Conservation (phyloP, 2,113 vertebrate genomes). For the Monarcha castaneiventris region DNA sequence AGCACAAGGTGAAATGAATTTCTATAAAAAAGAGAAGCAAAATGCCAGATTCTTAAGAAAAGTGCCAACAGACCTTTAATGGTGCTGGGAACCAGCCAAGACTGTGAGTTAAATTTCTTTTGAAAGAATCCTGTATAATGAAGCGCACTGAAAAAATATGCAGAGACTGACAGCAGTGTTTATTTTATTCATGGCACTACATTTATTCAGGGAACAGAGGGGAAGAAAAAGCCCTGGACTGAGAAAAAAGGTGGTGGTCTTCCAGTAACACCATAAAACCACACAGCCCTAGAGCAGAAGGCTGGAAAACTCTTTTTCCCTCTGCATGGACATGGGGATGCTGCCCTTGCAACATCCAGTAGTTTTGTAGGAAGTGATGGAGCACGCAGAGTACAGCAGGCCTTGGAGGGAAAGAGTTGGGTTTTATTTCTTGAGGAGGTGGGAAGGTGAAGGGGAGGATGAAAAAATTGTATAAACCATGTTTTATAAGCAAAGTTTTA, state of each 20-base stretch:
- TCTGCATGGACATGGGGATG: not conserved
- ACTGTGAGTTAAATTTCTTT: slow-evolving; percentile 15
- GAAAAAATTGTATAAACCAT: slow-evolving; percentile 6
- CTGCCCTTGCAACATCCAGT: not conserved
- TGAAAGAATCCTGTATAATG: slow-evolving; percentile 45
- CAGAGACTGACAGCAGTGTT: slow-evolving; percentile 51
- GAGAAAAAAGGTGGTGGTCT: not conserved
- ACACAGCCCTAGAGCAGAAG: not conserved
- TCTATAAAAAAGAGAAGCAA: slow-evolving; percentile 7
- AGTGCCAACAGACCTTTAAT: slow-evolving; percentile 32
- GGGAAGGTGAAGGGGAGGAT: not conserved
- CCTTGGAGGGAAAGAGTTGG: not conserved
- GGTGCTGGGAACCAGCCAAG: slow-evolving; percentile 46
- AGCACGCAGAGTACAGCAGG: not conserved
- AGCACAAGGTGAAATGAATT: not conserved
- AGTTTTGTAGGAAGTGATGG: not conserved
- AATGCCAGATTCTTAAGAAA: not conserved
- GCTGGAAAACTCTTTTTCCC: not conserved
- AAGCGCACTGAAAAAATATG: slow-evolving; percentile 46
- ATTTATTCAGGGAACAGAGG: not conserved
- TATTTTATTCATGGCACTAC: slow-evolving; percentile 49
- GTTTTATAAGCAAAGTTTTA: slow-evolving; percentile 44
- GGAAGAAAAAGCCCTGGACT: not conserved
- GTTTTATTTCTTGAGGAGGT: not conserved
- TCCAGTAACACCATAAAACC: not conserved